Evolutionary conservation across 2,797 vertebrate species (phyloP).

Genomic region (Synaphobranchus kaupii): DNA sequence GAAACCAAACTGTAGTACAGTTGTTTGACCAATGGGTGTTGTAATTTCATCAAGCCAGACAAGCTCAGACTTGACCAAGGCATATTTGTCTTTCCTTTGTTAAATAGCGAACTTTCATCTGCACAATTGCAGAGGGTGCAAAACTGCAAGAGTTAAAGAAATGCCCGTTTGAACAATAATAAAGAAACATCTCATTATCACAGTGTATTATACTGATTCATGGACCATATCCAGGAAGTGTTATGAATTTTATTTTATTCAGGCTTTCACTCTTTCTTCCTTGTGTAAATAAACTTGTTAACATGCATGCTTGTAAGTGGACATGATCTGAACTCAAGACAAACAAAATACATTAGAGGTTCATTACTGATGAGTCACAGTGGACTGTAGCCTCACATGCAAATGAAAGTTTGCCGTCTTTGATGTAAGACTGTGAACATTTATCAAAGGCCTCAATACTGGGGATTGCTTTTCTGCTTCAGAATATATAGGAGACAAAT

Average conservation of each 20-base stretch:
- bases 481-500: not conserved
- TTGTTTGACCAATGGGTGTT: slow-evolving; percentile 41
- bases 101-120: slow-evolving; percentile 41
- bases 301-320: not conserved
- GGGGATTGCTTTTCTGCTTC: slow-evolving; percentile 7
- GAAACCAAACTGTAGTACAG: slow-evolving; percentile 32
- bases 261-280: not conserved
- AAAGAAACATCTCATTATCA: not conserved
- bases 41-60: slow-evolving; percentile 45
- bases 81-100: slow-evolving; percentile 47
- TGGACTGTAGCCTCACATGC: not conserved
- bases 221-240: not conserved
- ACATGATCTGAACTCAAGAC: not conserved
- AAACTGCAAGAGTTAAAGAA: not conserved
- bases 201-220: not conserved
- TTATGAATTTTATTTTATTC: not conserved
- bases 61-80: slow-evolving; percentile 55
- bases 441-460: not conserved
- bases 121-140: not conserved
- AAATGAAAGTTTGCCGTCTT: not conserved
- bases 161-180: not conserved
- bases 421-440: not conserved
- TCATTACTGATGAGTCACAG: not conserved
- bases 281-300: not conserved
- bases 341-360: not conserved